A percentile compares a stretch with the other conserved stretches of the same genome.
Evolutionary conservation across 1,140 invertebrate species (phyloP).

Genomic region (Ceratitis capitata): DNA sequence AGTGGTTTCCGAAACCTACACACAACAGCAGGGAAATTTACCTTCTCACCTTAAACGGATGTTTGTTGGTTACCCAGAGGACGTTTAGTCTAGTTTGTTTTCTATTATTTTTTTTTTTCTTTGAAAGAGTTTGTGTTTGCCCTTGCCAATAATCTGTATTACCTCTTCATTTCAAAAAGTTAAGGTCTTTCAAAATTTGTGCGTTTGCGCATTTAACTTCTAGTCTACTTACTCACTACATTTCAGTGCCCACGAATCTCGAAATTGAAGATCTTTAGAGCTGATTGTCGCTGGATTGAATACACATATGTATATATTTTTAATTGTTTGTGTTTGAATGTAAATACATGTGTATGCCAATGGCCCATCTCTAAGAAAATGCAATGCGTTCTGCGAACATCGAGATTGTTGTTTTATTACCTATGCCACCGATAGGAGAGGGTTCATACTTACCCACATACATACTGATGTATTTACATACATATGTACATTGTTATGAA

Average conservation of each 20-base stretch:
- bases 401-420: slow-evolving; percentile 13
- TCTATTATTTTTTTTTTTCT: too few species aligned
- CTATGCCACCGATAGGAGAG: background rate
- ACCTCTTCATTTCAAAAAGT: too few species aligned
- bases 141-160: too few species aligned
- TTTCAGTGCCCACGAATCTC: background rate
- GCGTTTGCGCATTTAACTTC: background rate
- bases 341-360: background rate
- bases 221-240: background rate
- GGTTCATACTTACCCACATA: too few species aligned
- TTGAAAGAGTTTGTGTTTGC: too few species aligned
- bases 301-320: background rate
- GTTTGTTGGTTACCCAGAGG: too few species aligned
- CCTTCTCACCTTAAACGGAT: too few species aligned
- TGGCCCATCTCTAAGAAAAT: background rate
- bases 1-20: too few species aligned
- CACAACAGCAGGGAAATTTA: too few species aligned
- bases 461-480: background rate
- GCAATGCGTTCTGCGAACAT: background rate
- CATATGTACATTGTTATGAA: too few species aligned
- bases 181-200: too few species aligned
- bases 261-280: background rate
- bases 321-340: background rate
- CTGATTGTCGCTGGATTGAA: background rate
- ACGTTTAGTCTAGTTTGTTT: too few species aligned